Percentiles rank a stretch among this genome's conserved stretches.
phyloP scores from a whole-genome alignment of 2,888 invertebrate genomes.

The Netelia virgata region DNA sequence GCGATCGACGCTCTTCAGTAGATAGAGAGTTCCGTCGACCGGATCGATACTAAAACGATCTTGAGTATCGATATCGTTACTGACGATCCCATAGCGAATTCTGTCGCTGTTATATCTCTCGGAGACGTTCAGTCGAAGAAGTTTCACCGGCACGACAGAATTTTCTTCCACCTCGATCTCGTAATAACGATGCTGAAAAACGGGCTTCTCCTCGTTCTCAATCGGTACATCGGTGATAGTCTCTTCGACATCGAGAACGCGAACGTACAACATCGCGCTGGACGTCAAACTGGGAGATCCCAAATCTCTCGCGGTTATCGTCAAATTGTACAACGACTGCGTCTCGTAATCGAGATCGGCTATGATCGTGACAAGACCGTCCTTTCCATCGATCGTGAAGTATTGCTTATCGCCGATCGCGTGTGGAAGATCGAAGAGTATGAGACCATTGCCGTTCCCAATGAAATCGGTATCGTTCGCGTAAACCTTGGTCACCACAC shows the following conservation, averaged over 20 bases:
- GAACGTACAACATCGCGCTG: conserved; percentile 90
- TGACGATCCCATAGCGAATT: conserved; percentile 89
- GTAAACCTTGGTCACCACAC: conserved; percentile 90
- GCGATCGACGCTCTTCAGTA: conserved; percentile 91
- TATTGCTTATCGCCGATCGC: conserved; percentile 85
- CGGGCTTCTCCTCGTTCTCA: conserved; percentile 79
- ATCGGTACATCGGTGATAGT: conserved; percentile 87
- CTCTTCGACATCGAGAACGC: conserved; percentile 89
- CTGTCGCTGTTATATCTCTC: conserved; percentile 88
- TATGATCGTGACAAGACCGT: conserved; percentile 92
- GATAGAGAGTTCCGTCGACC: conserved; percentile 91
- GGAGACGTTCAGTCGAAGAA: conserved; percentile 92
- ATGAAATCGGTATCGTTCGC: conserved; percentile 95
- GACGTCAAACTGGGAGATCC: conserved; percentile 94
- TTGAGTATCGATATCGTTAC: conserved; percentile 87
- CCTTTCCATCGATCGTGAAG: conserved; percentile 94
- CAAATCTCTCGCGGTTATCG: conserved; percentile 93
- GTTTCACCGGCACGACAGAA: conserved; percentile 90
- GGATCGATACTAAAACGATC: conserved; percentile 91
- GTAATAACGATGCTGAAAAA: conserved; percentile 90
- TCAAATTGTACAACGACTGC: conserved; percentile 89
- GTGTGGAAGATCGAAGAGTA: conserved; percentile 91
- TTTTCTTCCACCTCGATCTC: conserved; percentile 94
- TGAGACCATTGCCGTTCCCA: conserved; percentile 94
- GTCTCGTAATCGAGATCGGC: conserved; percentile 90